Base-by-base conservation (phyloP, 1,140 invertebrate genomes). In the Drosophila quadrilineata region DNA sequence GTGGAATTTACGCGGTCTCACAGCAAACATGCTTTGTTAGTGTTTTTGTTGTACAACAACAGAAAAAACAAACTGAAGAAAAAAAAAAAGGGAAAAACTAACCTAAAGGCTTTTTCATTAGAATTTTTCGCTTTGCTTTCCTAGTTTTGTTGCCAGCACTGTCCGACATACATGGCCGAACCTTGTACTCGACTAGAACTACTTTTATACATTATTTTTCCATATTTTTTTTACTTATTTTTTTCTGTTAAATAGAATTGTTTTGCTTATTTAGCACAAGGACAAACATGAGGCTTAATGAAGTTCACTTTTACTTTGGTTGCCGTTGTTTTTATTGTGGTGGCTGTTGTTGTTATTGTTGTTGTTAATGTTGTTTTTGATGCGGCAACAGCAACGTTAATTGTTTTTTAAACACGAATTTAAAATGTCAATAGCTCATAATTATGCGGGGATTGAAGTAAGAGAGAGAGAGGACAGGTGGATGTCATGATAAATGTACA, bases 51-150 rank as follows among this genome's bases (percentile, higher is more conserved):
- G n/a, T n/a, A n/a, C n/a, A n/a, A n/a, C n/a, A n/a, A n/a, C n/a
- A n/a, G n/a, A n/a, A n/a, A n/a, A n/a, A n/a, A n/a, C n/a, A n/a
- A n/a, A n/a, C n/a, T n/a, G n/a, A n/a, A n/a, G n/a, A n/a, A n/a
- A n/a, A n/a, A n/a, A n/a, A n/a, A n/a, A n/a, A n/a, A n/a, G n/a
- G n/a, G n/a, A n/a, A n/a, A 79, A 85, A 79, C 74, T 85, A 85
- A 75, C 70, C 79, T 64, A 71, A 75, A 79, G 79, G 74, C 79
- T 85, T 85, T 85, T 85, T 85, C 79, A 85, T 85, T 85, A 86
- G 54, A 57, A 71, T 63, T 79, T n/a, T n/a, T 75, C 63, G 48
- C 53, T 59, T 41, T 24, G 38, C n/a, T 52, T 40, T 38, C 38
- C 28, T n/a, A 52, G 40, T 40, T 52, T 48, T 17, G 26, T 29